phyloP scores from a whole-genome alignment of 2,113 vertebrate species.

The Lepus europaeus region DNA sequence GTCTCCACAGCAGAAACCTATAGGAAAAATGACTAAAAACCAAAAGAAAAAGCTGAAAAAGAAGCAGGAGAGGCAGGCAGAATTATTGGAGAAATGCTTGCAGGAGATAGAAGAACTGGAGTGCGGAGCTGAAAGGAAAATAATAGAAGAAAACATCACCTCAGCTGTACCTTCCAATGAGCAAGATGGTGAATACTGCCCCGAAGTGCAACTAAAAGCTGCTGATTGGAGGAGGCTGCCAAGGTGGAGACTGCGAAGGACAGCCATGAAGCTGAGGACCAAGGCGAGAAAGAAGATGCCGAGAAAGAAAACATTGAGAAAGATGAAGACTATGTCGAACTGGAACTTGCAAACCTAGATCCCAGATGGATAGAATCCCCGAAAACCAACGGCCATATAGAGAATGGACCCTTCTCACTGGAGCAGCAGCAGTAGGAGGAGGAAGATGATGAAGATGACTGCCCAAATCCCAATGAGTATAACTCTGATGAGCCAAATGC shows the following conservation, averaged over 20 bases:
- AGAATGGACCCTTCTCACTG: constrained; percentile 89
- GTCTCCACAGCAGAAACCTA: constrained; percentile 96
- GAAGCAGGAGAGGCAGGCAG: constrained; percentile 98
- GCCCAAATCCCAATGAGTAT: constrained; percentile 94
- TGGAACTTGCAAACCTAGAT: constrained; percentile 87
- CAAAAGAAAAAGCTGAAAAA: constrained; percentile 99
- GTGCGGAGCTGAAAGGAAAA: constrained; percentile 94
- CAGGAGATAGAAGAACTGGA: constrained; percentile 97
- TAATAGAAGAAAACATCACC: constrained; percentile 89
- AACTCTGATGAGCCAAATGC: constrained; percentile 89
- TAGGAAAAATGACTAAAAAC: constrained; percentile 99
- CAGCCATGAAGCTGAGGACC: too few relatives aligned
- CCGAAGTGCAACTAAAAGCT: too few relatives aligned
- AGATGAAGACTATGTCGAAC: constrained; percentile 87
- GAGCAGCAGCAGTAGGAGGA: constrained; percentile 90
- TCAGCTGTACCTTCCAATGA: constrained; percentile 71
- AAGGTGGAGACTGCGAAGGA: too few relatives aligned
- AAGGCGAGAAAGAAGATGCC: too few relatives aligned
- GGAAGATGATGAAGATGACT: constrained; percentile 90
- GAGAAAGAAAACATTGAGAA: constrained; percentile 79
- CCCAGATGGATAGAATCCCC: constrained; percentile 89
- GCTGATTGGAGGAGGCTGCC: too few relatives aligned
- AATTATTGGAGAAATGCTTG: constrained; percentile 96
- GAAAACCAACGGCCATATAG: constrained; percentile 94
- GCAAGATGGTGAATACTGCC: too few relatives aligned